Evolutionary conservation across 2,888 invertebrate species (phyloP), one percentile per base, ranked within the genome.

Genomic region (Alitta virens): DNA sequence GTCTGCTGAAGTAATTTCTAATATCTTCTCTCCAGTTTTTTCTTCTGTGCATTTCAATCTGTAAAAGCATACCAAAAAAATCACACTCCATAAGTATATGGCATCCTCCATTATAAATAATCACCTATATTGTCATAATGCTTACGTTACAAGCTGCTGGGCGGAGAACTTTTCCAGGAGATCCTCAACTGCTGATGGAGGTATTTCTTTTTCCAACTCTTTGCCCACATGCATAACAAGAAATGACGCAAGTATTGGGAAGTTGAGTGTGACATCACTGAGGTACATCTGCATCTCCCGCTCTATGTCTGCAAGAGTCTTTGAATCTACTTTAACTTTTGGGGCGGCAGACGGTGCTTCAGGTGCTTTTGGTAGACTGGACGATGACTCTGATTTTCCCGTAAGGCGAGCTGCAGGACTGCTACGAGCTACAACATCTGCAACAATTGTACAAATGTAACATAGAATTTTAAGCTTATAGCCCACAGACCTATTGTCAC

Each of bases 141-240:
- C 49, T 46, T 56, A 76, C 76, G 71, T 86, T 64, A 90, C 87
- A 57, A 90, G 79, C 75, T 88, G 88, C 77, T 91, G 91, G n/a
- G 88, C 86, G 1, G 90, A 87, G 78, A 92, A 87, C 79, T 91
- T 91, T 71, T 89, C 88, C 2, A 92, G 80, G 54, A 91, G 85
- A 78, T 89, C 90, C 71, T 88, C 88, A 9, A 92, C 85, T 69
- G 87, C 85, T 54, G 86, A 83, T 68, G 88, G 86, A 2, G 86
- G 84, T 5, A 88, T 84, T 65, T 85, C 84, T 56, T 83, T 83
- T 70, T 83, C 75, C 75, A 81, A 68, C 46, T 81, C 84, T 74
- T 84, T 85, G 65, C 82, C 85, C 63, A 85, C 86, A 63, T 85
- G 85, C 65, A 85, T 83, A 1, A 86, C 83, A 23, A 92, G 82